These are phyloP conservation scores for Boleophthalmus pectinirostris DNA, from an alignment of 2,113 vertebrate genomes.

Conservation along the genomic window DNA sequence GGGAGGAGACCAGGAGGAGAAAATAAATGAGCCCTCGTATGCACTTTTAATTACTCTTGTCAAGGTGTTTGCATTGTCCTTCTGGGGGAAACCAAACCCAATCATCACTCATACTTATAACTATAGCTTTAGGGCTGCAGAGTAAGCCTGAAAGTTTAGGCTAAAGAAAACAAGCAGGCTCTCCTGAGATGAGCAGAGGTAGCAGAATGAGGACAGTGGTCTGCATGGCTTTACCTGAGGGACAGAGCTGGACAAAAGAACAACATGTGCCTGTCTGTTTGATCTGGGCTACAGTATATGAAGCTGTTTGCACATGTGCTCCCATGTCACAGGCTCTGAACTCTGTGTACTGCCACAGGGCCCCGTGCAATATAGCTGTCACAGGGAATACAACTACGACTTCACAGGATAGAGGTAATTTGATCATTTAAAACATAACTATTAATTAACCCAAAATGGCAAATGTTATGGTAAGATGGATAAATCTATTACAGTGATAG, in stretches of 20 bases:
- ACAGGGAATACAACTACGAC: neutral
- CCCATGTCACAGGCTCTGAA: constrained; percentile 45
- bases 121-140: constrained; percentile 22
- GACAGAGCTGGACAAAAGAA: constrained; percentile 54
- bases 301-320: constrained; percentile 40
- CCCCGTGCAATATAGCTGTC: neutral
- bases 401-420: neutral
- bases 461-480: too few relatives aligned
- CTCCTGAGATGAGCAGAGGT: constrained; percentile 36
- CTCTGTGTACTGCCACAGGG: constrained; percentile 31
- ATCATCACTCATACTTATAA: constrained; percentile 44
- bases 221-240: constrained; percentile 40
- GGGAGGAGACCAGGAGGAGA: constrained; percentile 56
- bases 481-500: too few relatives aligned
- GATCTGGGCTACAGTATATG: constrained; percentile 36
- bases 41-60: constrained; percentile 69
- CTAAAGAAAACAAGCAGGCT: constrained; percentile 43
- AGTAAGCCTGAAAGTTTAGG: constrained; percentile 49
- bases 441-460: too few relatives aligned
- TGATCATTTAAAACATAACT: neutral
- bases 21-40: constrained; percentile 60
- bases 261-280: constrained; percentile 57
- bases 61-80: constrained; percentile 71
- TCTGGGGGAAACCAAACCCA: constrained; percentile 55
- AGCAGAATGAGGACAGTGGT: constrained; percentile 57